A percentile compares a stretch with the other conserved stretches of the same genome.
phyloP scores from a whole-genome alignment of 1,140 invertebrate genomes.

The Drosophila lacertosa region DNA sequence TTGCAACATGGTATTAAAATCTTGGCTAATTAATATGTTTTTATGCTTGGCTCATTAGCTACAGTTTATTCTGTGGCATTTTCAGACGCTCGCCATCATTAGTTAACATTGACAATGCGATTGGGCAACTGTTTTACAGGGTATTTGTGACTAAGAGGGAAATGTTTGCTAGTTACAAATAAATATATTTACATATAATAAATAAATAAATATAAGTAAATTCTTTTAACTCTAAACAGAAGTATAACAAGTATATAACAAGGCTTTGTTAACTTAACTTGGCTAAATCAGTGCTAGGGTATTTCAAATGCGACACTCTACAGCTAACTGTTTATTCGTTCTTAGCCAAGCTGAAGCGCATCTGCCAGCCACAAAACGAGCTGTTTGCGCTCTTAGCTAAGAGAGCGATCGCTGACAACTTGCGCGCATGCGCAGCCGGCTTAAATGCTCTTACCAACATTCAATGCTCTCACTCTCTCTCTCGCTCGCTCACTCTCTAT shows the following conservation, averaged over 20 bases:
- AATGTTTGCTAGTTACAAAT: too few species aligned
- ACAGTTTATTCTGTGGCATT: constrained; percentile 28
- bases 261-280: too few species aligned
- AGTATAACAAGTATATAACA: too few species aligned
- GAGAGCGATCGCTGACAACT: constrained; percentile 32
- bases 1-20: constrained; percentile 21
- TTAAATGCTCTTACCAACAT: constrained; percentile 29
- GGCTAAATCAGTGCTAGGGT: too few species aligned
- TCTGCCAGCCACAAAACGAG: constrained; percentile 15
- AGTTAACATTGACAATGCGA: constrained; percentile 41
- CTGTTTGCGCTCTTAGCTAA: constrained; percentile 20
- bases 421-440: constrained; percentile 55
- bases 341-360: constrained; percentile 35
- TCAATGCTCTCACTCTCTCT: constrained; percentile 12
- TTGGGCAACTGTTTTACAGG: constrained; percentile 24
- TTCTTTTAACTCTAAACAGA: too few species aligned
- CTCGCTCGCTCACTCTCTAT: constrained; percentile 12
- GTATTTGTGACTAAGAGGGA: not conserved
- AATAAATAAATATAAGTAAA: too few species aligned
- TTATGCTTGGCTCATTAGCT: constrained; percentile 27
- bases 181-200: too few species aligned
- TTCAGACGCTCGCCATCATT: constrained; percentile 28
- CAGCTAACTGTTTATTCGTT: not conserved
- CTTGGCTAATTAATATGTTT: constrained; percentile 60
- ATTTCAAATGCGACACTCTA: not conserved